Percentiles rank a stretch among this genome's conserved stretches.
Conservation (phyloP, 2,888 invertebrate genomes). For the Arrhopalites spinosus region DNA sequence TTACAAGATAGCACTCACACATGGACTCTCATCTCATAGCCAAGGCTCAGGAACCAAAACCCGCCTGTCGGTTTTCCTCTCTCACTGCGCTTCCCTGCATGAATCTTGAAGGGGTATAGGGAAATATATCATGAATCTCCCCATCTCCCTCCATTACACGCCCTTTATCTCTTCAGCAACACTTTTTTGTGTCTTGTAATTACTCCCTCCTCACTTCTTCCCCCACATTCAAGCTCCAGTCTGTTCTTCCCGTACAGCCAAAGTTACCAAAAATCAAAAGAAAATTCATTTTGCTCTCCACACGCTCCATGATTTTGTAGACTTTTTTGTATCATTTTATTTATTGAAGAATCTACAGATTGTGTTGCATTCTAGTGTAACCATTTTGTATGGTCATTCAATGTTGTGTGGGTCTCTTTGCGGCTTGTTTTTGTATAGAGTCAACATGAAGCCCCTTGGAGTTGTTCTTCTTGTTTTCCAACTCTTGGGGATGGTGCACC, state of each 20-base stretch:
- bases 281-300: too few species aligned
- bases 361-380: too few species aligned
- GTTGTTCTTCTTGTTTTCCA: background rate
- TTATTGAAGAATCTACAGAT: too few species aligned
- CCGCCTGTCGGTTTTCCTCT: constrained; percentile 28
- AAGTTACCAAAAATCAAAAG: too few species aligned
- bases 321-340: too few species aligned
- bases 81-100: background rate
- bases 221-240: too few species aligned
- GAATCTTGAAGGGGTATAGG: background rate
- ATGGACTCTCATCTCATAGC: background rate
- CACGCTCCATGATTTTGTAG: too few species aligned
- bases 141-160: constrained; percentile 41
- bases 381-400: too few species aligned
- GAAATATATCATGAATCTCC: background rate
- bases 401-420: too few species aligned
- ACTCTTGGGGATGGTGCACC: too few species aligned
- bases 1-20: background rate
- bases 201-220: constrained; percentile 25
- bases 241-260: too few species aligned
- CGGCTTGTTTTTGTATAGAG: background rate
- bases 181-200: constrained; percentile 42
- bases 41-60: background rate
- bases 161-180: constrained; percentile 42
- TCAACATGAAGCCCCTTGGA: background rate